Evolutionary conservation across 2,888 invertebrate species (phyloP).

Genomic region (Parnassius smintheus): DNA sequence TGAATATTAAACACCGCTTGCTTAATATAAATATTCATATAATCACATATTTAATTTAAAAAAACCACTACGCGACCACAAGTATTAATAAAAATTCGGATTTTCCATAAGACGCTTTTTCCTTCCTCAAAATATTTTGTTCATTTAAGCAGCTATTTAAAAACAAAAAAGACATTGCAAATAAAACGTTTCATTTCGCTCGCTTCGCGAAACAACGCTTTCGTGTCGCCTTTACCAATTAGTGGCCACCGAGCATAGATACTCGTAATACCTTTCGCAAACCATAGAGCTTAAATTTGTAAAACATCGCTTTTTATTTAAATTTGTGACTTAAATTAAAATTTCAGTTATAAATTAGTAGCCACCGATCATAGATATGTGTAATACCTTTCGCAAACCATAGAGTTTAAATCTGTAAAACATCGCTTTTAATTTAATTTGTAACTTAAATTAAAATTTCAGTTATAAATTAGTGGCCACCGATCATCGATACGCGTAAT

Average conservation of each 20-base stretch:
- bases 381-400: conserved; percentile 23
- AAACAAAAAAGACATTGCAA: conserved; percentile 17
- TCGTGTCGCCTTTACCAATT: conserved; percentile 33
- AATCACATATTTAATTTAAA: too few species aligned
- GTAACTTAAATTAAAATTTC: too few species aligned
- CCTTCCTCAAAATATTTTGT: conserved; percentile 5
- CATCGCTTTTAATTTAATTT: too few species aligned
- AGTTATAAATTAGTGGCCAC: conserved; percentile 29
- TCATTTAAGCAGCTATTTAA: conserved; percentile 1
- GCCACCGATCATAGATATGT: conserved; percentile 20
- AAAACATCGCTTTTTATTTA: neutral
- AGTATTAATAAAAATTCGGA: neutral
- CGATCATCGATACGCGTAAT: conserved; percentile 23
- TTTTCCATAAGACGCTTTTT: neutral
- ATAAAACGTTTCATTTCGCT: conserved; percentile 25
- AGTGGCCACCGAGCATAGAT: conserved; percentile 28
- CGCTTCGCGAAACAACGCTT: conserved; percentile 23
- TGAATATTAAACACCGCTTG: too few species aligned
- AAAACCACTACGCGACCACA: neutral
- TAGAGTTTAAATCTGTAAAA: conserved; percentile 24
- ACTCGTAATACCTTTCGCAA: conserved; percentile 18
- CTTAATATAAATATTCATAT: too few species aligned
- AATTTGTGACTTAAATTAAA: too few species aligned
- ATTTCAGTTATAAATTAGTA: conserved; percentile 28
- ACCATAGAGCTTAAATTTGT: conserved; percentile 26